Conservation (phyloP, 2,888 invertebrate genomes). For the Diarsia brunnea region DNA sequence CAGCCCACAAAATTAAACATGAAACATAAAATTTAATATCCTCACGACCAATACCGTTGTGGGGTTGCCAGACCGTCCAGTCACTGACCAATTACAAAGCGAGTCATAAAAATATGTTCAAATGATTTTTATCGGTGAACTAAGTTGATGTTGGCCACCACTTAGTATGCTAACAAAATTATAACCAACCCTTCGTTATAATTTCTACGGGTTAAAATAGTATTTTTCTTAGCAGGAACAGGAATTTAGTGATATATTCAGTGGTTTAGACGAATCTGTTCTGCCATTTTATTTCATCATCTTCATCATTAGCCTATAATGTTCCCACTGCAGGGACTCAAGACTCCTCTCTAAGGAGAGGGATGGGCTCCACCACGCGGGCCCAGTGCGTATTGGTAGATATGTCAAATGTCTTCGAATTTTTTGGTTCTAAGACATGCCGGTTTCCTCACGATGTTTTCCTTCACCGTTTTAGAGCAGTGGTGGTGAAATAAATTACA, state of each 20-base stretch:
- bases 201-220: no score
- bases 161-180: background rate
- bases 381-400: no score
- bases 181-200: conserved; percentile 19
- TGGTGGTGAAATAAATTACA: no score
- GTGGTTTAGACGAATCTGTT: background rate
- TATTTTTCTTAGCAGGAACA: background rate
- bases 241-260: background rate
- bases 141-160: conserved; percentile 9
- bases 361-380: no score
- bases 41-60: conserved; percentile 39
- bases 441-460: no score
- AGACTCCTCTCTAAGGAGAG: no score
- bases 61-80: conserved; percentile 54
- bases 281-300: background rate
- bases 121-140: conserved; percentile 62
- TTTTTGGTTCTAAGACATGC: no score
- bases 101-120: conserved; percentile 75
- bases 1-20: conserved; percentile 17
- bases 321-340: no score
- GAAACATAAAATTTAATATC: conserved; percentile 38
- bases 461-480: no score
- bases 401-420: no score
- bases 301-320: no score
- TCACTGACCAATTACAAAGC: conserved; percentile 74